Evolutionary conservation across 2,797 vertebrate genomes (phyloP), one percentile per base, ranked within the genome.

Genomic region (Cyprinodon diabolis): DNA sequence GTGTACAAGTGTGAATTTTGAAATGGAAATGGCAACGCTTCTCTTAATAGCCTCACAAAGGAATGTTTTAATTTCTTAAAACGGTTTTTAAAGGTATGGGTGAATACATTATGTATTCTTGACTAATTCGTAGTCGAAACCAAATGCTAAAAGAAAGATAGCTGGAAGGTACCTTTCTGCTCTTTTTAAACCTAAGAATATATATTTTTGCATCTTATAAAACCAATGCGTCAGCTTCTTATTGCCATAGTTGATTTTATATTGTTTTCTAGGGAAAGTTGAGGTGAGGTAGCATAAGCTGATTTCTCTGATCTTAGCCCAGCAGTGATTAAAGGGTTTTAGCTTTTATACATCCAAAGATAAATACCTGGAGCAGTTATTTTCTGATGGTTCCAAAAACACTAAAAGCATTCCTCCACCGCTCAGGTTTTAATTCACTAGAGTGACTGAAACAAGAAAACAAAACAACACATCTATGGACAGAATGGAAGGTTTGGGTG

Each of bases 341-440:
- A 6, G 40, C 35, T 62, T 71, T 17, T 56, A 71, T 11, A 13
- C 56, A 71, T 17, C 43, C 17, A 35, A 60, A 60, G 55, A 70
- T 30, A 25, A 10, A 56, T 71, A 21, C 13, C 35, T 35, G 66
- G 19, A 48, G 19, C 12, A 13, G 9, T 62, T 63, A 5, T 63
- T 21, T 19, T 62, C 57, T 15, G 47, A 21, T 1, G 19, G 21
- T 52, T n/a, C 11, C 13, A 52, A 40, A 17, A 52, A 68, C 40
- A 37, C 52, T 17, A 49, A 12, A 67, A 45, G 43, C 40, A 6
- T 66, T 6, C 4, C 30, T 30, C 30, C 30, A 30, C 30, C 30
- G 47, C 54, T 23, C 45, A 10, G 45, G 43, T 30, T 30, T 30
- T 30, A 30, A 30, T 30, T 30, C 30, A 30, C 30, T 30, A 30